A percentile compares a stretch with the other conserved stretches of the same genome.
phyloP scores from a whole-genome alignment of 2,888 invertebrate species.

The Synanthedon vespiformis region DNA sequence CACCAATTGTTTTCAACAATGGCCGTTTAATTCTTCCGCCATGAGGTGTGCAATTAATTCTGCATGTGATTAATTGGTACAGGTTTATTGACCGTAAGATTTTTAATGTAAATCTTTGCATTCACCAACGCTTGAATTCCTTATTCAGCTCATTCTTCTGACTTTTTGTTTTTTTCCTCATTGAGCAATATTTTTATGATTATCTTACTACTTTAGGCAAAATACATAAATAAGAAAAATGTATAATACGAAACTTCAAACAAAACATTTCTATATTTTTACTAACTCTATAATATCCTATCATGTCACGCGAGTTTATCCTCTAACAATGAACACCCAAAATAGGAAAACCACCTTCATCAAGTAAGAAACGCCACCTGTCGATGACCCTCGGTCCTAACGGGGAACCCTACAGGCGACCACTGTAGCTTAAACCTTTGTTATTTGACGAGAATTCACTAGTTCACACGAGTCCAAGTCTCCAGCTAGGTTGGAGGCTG shows the following conservation, averaged over 20 bases:
- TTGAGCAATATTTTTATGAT: no score
- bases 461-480: constrained; percentile 10
- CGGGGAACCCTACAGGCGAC: constrained; percentile 38
- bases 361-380: constrained; percentile 64
- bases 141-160: no score
- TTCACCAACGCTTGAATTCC: no score
- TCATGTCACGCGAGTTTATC: constrained; percentile 1
- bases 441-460: background rate
- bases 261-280: background rate
- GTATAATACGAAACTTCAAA: background rate
- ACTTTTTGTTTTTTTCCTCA: no score
- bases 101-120: no score
- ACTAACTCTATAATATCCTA: no score
- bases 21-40: constrained; percentile 27
- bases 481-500: constrained; percentile 29
- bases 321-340: constrained; percentile 53
- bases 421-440: background rate
- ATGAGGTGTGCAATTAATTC: constrained; percentile 10
- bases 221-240: background rate
- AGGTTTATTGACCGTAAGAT: background rate
- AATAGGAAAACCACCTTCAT: constrained; percentile 56
- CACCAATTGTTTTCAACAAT: constrained; percentile 15
- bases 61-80: constrained; percentile 17
- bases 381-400: constrained; percentile 58
- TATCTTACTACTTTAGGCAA: no score